Evolutionary conservation across 2,113 vertebrate species (phyloP).

Genomic region (Tringa solitaria): DNA sequence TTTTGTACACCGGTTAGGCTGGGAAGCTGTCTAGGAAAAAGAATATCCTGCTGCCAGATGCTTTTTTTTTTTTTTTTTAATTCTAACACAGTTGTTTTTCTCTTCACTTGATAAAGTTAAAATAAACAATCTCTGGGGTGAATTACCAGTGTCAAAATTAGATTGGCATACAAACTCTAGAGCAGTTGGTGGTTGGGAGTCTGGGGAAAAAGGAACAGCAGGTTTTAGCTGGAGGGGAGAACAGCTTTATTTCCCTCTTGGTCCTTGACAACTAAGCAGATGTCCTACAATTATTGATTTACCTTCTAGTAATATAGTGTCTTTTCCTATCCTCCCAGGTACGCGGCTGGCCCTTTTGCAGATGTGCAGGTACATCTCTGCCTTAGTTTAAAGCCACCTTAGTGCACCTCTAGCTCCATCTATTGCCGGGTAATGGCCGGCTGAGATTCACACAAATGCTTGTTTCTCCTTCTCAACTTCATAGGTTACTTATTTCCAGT

Average conservation of each 20-base stretch:
- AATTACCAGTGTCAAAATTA: conserved; percentile 67
- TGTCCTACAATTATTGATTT: conserved; percentile 82
- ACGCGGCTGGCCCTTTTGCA: conserved; percentile 1
- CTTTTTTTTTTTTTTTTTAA: background rate
- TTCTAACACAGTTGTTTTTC: conserved; percentile 66
- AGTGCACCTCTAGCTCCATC: conserved; percentile 66
- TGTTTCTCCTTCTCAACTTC: background rate
- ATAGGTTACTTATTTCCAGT: background rate
- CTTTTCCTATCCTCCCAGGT: conserved; percentile 63
- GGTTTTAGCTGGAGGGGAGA: conserved; percentile 85
- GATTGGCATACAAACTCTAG: conserved; percentile 76
- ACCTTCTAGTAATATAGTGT: conserved; percentile 68
- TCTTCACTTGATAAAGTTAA: conserved; percentile 79
- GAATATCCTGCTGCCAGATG: conserved; percentile 40
- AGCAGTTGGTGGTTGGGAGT: conserved; percentile 80
- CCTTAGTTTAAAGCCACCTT: background rate
- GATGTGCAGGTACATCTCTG: conserved; percentile 49
- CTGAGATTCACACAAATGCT: background rate
- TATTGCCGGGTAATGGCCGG: background rate
- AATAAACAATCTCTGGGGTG: conserved; percentile 74
- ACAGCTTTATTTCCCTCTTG: conserved; percentile 85
- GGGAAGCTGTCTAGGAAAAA: background rate
- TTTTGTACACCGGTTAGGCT: background rate
- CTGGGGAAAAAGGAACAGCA: conserved; percentile 77
- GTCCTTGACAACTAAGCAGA: conserved; percentile 80